Conservation (phyloP, 2,113 vertebrate genomes). For the Morone saxatilis region DNA sequence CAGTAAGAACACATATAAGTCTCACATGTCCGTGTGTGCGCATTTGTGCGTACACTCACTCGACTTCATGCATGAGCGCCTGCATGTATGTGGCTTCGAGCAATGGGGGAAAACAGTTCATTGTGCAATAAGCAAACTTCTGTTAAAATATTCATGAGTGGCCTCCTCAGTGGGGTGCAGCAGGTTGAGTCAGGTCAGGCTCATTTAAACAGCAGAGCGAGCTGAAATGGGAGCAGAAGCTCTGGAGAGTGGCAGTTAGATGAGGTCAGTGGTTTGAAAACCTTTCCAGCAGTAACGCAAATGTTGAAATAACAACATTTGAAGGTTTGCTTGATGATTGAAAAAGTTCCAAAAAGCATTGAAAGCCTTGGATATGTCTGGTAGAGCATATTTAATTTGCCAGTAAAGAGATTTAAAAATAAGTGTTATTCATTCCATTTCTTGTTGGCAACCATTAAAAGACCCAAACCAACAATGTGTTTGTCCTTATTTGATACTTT, state of each 20-base stretch:
- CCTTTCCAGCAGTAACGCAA: not conserved
- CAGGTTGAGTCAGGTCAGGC: constrained; percentile 60
- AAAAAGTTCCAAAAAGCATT: constrained; percentile 13
- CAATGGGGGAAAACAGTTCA: constrained; percentile 46
- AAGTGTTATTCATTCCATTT: not conserved
- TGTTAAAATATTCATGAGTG: constrained; percentile 72
- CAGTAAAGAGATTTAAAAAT: not conserved
- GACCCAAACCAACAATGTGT: not conserved
- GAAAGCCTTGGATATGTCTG: not conserved
- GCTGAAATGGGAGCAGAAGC: constrained; percentile 41
- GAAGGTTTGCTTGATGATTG: constrained; percentile 12
- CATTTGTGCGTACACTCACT: not conserved
- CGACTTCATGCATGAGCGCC: constrained; percentile 31
- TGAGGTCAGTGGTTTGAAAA: constrained; percentile 44
- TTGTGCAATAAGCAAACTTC: constrained; percentile 63
- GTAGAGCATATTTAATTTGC: not conserved
- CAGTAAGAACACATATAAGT: not conserved
- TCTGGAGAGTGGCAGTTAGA: constrained; percentile 16
- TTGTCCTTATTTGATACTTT: not conserved
- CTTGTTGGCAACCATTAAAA: not conserved
- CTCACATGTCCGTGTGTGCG: not conserved
- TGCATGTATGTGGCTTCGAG: constrained; percentile 42
- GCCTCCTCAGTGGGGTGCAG: constrained; percentile 49
- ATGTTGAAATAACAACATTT: constrained; percentile 20
- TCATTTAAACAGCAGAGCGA: constrained; percentile 56